Conservation (phyloP, 2,113 vertebrate genomes). For the Piprites chloris region DNA sequence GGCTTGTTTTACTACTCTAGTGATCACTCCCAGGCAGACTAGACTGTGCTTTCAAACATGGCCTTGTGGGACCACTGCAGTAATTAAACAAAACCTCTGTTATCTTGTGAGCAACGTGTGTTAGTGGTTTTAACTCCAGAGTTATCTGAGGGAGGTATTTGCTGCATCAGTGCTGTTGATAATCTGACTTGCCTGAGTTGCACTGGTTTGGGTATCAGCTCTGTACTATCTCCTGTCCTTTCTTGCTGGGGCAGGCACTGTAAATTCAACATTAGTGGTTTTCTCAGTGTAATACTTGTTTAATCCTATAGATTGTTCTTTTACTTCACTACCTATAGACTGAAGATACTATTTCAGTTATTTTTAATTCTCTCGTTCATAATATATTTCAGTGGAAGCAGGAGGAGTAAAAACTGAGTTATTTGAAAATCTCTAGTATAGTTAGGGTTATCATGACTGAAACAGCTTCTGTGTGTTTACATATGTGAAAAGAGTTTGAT, state of each 20-base stretch:
- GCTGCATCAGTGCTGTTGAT: background rate
- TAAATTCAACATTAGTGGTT: background rate
- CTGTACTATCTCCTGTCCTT: background rate
- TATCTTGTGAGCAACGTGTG: background rate
- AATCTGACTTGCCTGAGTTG: background rate
- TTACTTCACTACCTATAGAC: background rate
- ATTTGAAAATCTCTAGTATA: background rate
- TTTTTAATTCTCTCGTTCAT: background rate
- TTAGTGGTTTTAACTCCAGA: background rate
- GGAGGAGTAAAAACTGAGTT: background rate
- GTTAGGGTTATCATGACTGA: background rate
- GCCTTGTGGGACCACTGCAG: background rate
- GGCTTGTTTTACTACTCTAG: background rate
- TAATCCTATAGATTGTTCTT: background rate
- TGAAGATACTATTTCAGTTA: background rate
- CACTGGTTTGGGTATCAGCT: background rate
- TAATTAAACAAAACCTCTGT: background rate
- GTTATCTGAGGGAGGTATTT: background rate
- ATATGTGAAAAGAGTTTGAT: background rate
- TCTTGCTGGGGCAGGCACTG: background rate
- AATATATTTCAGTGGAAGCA: background rate
- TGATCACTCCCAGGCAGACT: background rate
- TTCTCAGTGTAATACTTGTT: background rate
- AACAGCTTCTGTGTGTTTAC: background rate
- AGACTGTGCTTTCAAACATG: rapidly evolving